Base-by-base conservation (phyloP, 1,140 invertebrate genomes). In the Brachionus sp. region DNA sequence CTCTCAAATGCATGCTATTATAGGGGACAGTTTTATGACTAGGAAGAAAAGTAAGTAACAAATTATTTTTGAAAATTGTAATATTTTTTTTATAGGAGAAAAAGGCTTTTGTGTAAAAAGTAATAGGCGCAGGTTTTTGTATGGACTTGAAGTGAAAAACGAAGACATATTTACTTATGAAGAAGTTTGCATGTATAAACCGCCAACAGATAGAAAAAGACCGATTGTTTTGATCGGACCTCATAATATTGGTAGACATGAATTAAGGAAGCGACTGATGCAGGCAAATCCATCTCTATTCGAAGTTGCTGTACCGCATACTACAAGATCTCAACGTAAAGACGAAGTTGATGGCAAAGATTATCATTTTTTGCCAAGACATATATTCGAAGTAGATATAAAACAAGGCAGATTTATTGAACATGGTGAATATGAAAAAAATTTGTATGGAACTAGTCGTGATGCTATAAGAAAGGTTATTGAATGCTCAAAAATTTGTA, bases 161-260 rank as follows among this genome's bases (percentile, higher is more conserved):
- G 77, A 80, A 37, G 77, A 80, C 9, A 62, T 80, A 39, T 50
- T 66, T 19, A 80, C 77, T n/a, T 80, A 80, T 66, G 80, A 83
- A 53, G 42, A 66, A 68, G 64, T 83, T 3, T 29, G n/a, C n/a
- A 13, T 83, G 57, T 66, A 68, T 29, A 66, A 73, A 35, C 42
- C 80, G 29, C 25, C 77, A 1, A 1, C 37, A 1, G 33, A 62
- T 66, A 16, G 50, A 62, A 80, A 80, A 25, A 91, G 97, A 86
- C 96, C 96, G 44, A 95, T 98, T 80, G 95, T 98, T n/a, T 91
- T 99, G 10, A 97, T 98, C 87, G 96, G 96, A 1, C 96, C 97
- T 68, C 95, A 95, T 7, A 96, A 98, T 88, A 97, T 98, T 85
- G 97, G 97, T 16, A 91, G 96, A 64, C 95, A 98, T 86, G 96